Evolutionary conservation across 2,113 vertebrate species (phyloP).

Genomic region (Pleuronectes platessa): DNA sequence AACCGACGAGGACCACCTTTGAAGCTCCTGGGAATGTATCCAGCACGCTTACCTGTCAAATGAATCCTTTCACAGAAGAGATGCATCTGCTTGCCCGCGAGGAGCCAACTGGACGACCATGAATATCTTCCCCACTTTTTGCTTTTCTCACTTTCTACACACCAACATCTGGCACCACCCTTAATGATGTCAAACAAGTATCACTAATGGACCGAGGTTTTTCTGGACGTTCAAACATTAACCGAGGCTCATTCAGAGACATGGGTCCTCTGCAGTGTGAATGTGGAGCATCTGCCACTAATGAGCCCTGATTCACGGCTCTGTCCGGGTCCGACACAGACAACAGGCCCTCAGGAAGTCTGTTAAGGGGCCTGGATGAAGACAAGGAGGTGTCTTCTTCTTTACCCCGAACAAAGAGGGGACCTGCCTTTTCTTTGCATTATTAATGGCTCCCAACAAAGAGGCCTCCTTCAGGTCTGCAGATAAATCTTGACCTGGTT

Average conservation of each 20-base stretch:
- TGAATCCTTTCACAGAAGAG: conserved; percentile 53
- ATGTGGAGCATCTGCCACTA: conserved; percentile 37
- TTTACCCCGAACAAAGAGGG: conserved; percentile 47
- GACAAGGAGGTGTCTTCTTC: conserved; percentile 43
- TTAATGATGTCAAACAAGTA: conserved; percentile 24
- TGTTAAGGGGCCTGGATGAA: conserved; percentile 23
- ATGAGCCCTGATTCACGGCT: conserved; percentile 55
- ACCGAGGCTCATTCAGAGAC: conserved; percentile 38
- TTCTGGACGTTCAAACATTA: conserved; percentile 51
- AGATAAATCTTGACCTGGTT: conserved; percentile 63
- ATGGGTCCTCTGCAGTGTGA: conserved; percentile 29
- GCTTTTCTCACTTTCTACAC: conserved; percentile 33
- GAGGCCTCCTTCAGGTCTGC: conserved; percentile 56
- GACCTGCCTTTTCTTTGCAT: conserved; percentile 61
- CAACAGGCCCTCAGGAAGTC: conserved; percentile 38
- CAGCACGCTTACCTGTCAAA: conserved; percentile 60
- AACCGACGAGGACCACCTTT: conserved; percentile 61
- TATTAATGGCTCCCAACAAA: conserved; percentile 78
- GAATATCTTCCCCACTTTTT: conserved; percentile 8
- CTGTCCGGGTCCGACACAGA: conserved; percentile 27
- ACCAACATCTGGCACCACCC: conserved; percentile 58
- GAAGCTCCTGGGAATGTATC: conserved; percentile 43
- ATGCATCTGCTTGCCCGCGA: conserved; percentile 51
- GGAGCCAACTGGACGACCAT: conserved; percentile 33
- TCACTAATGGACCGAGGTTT: conserved; percentile 31